These are phyloP conservation scores for Trichonephila clavipes DNA, from an alignment of 1,140 invertebrate species.

Conservation along the genomic window DNA sequence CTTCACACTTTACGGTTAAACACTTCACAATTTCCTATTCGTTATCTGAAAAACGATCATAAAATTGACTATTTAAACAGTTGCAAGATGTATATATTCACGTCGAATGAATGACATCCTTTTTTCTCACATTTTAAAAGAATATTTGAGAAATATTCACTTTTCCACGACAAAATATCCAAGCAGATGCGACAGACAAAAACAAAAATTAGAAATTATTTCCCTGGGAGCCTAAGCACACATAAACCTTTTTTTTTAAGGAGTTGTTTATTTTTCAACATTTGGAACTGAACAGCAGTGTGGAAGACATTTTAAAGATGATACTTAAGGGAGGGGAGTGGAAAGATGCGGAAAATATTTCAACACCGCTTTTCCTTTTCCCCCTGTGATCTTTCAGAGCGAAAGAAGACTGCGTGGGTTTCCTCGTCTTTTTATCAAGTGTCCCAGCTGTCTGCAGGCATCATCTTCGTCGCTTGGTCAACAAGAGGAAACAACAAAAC, in stretches of 20 bases:
- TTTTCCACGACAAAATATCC: not conserved
- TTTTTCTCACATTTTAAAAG: not conserved
- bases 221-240: not conserved
- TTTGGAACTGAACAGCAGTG: not conserved
- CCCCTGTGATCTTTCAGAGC: not conserved
- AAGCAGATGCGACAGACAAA: not conserved
- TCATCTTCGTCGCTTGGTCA: not conserved
- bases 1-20: too few species aligned
- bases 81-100: not conserved
- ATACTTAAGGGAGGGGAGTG: not conserved
- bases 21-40: too few species aligned
- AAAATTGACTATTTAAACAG: too few species aligned
- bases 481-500: not conserved
- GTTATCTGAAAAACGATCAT: too few species aligned
- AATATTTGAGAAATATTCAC: not conserved
- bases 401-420: not conserved
- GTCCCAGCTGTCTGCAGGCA: slow-evolving; percentile 20
- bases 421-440: not conserved
- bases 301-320: slow-evolving; percentile 37
- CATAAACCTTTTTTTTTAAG: not conserved
- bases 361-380: not conserved
- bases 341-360: not conserved
- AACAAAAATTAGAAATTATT: not conserved
- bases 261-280: slow-evolving; percentile 20
- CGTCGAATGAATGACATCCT: not conserved